These are phyloP conservation scores for Sipha maydis DNA, from an alignment of 2,888 invertebrate species.

Conservation along the genomic window DNA sequence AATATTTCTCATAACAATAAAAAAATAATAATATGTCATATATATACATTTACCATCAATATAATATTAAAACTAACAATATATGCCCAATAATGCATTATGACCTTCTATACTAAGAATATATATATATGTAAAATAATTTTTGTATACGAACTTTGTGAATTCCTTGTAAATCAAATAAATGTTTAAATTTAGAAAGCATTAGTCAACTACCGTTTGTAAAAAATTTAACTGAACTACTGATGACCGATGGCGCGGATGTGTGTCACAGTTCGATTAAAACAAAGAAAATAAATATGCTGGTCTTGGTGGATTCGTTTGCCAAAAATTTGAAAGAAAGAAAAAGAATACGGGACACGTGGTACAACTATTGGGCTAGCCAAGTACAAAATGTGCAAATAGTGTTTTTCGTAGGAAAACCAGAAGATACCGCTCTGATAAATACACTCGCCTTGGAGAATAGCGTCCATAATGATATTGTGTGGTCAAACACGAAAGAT, in stretches of 20 bases:
- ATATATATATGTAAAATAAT: too few relatives aligned
- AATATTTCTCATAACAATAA: too few relatives aligned
- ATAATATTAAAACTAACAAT: too few relatives aligned
- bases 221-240: neutral
- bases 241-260: neutral
- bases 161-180: too few relatives aligned
- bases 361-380: neutral
- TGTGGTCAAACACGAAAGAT: neutral
- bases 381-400: neutral
- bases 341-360: neutral
- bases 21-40: too few relatives aligned
- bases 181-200: too few relatives aligned
- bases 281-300: neutral
- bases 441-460: neutral
- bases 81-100: too few relatives aligned
- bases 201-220: too few relatives aligned
- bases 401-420: neutral
- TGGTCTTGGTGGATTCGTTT: neutral
- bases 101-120: too few relatives aligned
- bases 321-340: neutral
- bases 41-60: too few relatives aligned
- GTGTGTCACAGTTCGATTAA: neutral
- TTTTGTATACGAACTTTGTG: too few relatives aligned
- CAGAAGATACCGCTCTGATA: fast-evolving
- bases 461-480: neutral